Conservation (phyloP, 2,888 invertebrate species). For the Nomada ruficornis region DNA sequence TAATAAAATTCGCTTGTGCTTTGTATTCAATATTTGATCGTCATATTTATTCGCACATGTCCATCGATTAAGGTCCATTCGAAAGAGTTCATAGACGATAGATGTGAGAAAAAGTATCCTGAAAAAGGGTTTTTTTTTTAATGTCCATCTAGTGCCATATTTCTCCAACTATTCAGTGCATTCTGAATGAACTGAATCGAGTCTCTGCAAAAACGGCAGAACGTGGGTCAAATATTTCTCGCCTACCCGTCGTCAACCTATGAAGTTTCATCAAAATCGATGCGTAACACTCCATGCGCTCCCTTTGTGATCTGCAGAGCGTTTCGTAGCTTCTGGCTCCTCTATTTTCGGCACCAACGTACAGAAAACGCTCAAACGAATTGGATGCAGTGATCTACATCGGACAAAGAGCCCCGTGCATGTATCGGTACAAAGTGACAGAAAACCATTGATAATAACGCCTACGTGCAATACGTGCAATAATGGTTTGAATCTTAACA, state of each 20-base stretch:
- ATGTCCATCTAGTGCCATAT: neutral
- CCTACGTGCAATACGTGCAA: neutral
- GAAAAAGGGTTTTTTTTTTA: neutral
- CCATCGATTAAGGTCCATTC: too few species aligned
- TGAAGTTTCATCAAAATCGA: conserved; percentile 7
- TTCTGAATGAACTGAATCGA: neutral
- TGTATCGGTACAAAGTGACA: neutral
- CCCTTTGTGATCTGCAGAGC: neutral
- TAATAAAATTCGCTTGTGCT: too few species aligned
- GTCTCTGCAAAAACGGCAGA: neutral
- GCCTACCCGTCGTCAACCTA: neutral
- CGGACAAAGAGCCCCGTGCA: neutral
- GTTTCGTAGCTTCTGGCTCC: neutral
- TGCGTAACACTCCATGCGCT: conserved; percentile 3
- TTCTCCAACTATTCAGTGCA: neutral
- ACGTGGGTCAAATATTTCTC: conserved; percentile 13
- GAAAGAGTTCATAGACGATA: too few species aligned
- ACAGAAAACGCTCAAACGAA: conserved; percentile 11
- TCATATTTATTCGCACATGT: too few species aligned
- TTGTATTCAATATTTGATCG: too few species aligned
- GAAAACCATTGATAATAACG: conserved; percentile 14
- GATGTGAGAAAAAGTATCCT: too few species aligned
- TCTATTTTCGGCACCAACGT: conserved; percentile 3
- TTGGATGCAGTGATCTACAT: conserved; percentile 8
- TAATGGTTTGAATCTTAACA: too few species aligned